These are phyloP conservation scores for Anorthoa munda DNA, from an alignment of 2,888 invertebrate species.

Conservation along the genomic window DNA sequence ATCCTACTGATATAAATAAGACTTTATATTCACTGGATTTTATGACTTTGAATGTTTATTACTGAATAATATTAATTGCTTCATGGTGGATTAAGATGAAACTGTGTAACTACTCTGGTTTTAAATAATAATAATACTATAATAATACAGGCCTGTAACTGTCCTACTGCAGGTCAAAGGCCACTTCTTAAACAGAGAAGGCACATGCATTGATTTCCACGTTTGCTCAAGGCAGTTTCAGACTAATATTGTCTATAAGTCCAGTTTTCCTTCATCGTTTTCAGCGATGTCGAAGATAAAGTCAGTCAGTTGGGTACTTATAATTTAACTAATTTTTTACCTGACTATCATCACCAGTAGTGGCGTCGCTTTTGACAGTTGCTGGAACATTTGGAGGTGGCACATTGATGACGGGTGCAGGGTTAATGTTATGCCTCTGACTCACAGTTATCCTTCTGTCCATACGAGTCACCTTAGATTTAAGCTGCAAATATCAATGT, in stretches of 20 bases:
- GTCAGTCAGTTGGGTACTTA: too few species aligned
- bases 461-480: constrained; percentile 92
- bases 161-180: too few species aligned
- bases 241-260: too few species aligned
- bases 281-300: too few species aligned
- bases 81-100: neutral
- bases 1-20: neutral
- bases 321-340: constrained; percentile 47
- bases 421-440: constrained; percentile 82
- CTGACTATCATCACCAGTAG: constrained; percentile 67
- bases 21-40: neutral
- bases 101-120: neutral
- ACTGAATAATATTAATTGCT: neutral
- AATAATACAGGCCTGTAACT: too few species aligned
- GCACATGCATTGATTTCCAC: too few species aligned
- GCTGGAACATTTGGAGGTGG: constrained; percentile 69
- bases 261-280: too few species aligned
- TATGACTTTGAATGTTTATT: neutral
- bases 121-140: too few species aligned
- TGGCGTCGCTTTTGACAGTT: constrained; percentile 69
- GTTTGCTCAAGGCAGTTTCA: too few species aligned
- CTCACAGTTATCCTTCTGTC: constrained; percentile 90
- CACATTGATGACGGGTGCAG: constrained; percentile 73
- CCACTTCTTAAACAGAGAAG: too few species aligned
- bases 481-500: constrained; percentile 89